Evolutionary conservation across 2,888 invertebrate species (phyloP), one percentile per base, ranked within the genome.

Genomic region (Stegana nigrithorax): DNA sequence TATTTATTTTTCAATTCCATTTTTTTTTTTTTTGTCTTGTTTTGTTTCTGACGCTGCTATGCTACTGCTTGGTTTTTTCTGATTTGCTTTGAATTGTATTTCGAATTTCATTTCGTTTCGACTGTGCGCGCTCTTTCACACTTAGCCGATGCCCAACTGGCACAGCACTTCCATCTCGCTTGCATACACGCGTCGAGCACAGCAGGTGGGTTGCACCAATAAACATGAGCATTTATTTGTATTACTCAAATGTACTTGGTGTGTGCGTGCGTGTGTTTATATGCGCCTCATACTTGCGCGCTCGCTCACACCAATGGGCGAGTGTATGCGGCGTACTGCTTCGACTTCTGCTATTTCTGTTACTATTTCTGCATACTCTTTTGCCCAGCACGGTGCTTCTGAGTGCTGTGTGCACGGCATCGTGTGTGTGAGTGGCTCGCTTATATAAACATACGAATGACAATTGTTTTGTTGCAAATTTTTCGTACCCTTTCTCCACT

Each of bases 171-270:
- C 53, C 19, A 19, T 47, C 44, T 45, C 60, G 29, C 39, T 53
- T 32, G 47, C 62, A 47, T 36, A 53, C 64, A 62, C 66, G 47
- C 29, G 60, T 63, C 61, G 61, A 61, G 50, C 69, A 69, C 73
- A 74, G 79, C 82, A 81, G 81, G 81, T 81, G 82, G 81, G 82
- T 70, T 78, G 81, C 78, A 79, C 81, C 81, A 81, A 82, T 81
- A 81, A 81, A 81, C 81, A 75, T 75, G 70, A 72, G 73, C 77
- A 60, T 60, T 60, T 60, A 69, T 69, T 66, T 66, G 62, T 60
- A 60, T 65, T 55, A 59, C 65, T 55, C 42, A 21, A 45, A 45
- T 50, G 26, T 50, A 50, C 42, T 50, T 14, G n/a, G 45, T 67
- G 60, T 62, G 65, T 66, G 42, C 51, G 58, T 59, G 65, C 59